A percentile compares a stretch with the other conserved stretches of the same genome.
These are phyloP conservation scores for Xanthia icteritia DNA, from an alignment of 2,888 invertebrate genomes.

Conservation along the genomic window DNA sequence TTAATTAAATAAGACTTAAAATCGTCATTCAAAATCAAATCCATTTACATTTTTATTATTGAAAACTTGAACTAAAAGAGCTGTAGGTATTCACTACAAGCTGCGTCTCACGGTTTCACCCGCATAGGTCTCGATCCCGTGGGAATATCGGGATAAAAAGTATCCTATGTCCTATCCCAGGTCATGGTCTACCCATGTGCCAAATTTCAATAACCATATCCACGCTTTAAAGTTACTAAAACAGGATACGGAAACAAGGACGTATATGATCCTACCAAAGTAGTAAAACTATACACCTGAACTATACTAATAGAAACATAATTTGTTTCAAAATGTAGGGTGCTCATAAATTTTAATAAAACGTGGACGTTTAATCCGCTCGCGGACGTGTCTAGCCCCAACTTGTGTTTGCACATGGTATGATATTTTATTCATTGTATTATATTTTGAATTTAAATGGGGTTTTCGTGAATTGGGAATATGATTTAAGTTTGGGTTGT, in stretches of 20 bases:
- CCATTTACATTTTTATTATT: too few species aligned
- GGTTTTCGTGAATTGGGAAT: constrained; percentile 49
- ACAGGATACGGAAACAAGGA: constrained; percentile 50
- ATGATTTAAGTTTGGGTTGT: constrained; percentile 21
- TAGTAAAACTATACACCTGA: constrained; percentile 52
- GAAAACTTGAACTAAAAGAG: background rate
- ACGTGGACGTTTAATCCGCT: constrained; percentile 61
- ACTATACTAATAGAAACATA: constrained; percentile 64
- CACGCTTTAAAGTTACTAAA: constrained; percentile 27
- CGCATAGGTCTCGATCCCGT: too few species aligned
- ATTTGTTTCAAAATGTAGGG: constrained; percentile 67
- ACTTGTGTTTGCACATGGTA: constrained; percentile 50
- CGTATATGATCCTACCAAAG: constrained; percentile 24
- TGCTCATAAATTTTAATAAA: constrained; percentile 73
- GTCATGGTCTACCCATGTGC: too few species aligned
- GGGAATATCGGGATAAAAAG: too few species aligned
- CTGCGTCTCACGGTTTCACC: too few species aligned
- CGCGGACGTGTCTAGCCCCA: constrained; percentile 50
- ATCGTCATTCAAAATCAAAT: background rate
- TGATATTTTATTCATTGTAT: constrained; percentile 57
- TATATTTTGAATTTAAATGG: constrained; percentile 47
- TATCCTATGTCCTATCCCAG: too few species aligned
- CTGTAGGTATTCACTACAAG: too few species aligned
- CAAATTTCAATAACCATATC: background rate
- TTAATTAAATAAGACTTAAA: background rate